phyloP scores from a whole-genome alignment of 2,113 vertebrate species.

The Cephalopterus ornatus region DNA sequence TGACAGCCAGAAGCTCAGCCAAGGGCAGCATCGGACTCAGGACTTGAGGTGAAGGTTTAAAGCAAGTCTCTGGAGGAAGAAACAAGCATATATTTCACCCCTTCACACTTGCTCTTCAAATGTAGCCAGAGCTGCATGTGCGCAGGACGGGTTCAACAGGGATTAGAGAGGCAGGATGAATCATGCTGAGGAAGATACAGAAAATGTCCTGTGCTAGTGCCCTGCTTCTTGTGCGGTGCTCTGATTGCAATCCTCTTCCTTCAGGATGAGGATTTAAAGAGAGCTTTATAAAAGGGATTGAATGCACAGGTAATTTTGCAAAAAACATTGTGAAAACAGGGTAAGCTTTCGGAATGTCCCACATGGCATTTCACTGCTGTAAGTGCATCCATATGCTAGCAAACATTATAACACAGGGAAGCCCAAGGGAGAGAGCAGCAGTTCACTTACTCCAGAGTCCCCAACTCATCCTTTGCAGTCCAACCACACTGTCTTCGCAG shows the following conservation, averaged over 20 bases:
- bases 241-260: background rate
- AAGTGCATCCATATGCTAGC: conserved; percentile 18
- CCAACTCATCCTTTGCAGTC: background rate
- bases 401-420: background rate
- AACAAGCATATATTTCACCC: background rate
- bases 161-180: background rate
- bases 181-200: background rate
- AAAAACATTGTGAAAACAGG: background rate
- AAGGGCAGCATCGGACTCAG: background rate
- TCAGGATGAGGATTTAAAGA: background rate
- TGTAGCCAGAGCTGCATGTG: background rate
- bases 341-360: background rate
- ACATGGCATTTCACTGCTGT: background rate
- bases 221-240: background rate
- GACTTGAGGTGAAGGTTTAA: background rate
- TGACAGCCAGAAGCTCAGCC: background rate
- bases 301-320: background rate
- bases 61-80: background rate
- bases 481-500: background rate
- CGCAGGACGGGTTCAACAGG: background rate
- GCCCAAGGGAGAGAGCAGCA: background rate
- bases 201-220: background rate
- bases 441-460: background rate
- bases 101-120: background rate
- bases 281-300: background rate